Evolutionary conservation across 2,888 invertebrate species (phyloP).

Genomic region (Ormia ochracea): DNA sequence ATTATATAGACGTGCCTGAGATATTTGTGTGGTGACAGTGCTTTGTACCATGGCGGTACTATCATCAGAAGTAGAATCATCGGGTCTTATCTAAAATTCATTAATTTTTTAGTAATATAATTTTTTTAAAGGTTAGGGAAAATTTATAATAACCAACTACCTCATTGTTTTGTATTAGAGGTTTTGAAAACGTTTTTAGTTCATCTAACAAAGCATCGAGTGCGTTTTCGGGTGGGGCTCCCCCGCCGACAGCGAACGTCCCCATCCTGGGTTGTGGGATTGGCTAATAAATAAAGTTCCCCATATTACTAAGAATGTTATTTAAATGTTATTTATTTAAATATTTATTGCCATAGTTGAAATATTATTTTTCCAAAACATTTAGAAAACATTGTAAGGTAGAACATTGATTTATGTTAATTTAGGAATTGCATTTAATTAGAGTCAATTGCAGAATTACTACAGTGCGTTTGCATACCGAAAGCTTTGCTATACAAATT

Average conservation of each 20-base stretch:
- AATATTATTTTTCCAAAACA: slow-evolving; percentile 14
- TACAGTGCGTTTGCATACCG: slow-evolving; percentile 38
- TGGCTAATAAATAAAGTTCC: slow-evolving; percentile 76
- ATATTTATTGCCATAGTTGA: neutral
- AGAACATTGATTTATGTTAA: slow-evolving; percentile 32
- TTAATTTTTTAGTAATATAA: neutral
- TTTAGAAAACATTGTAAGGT: slow-evolving; percentile 45
- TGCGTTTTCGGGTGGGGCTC: slow-evolving; percentile 89
- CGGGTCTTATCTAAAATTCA: slow-evolving; percentile 72
- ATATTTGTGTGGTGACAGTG: slow-evolving; percentile 77
- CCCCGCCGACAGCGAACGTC: slow-evolving; percentile 80
- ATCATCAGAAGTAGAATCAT: slow-evolving; percentile 77
- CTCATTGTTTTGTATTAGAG: slow-evolving; percentile 77
- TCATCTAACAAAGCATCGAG: slow-evolving; percentile 98
- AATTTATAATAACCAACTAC: slow-evolving; percentile 63
- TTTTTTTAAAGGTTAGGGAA: neutral
- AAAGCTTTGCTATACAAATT: slow-evolving; percentile 37
- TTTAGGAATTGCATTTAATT: slow-evolving; percentile 1
- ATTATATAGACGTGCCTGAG: slow-evolving; percentile 75
- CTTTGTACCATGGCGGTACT: slow-evolving; percentile 76
- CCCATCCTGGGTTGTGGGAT: slow-evolving; percentile 81
- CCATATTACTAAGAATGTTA: neutral
- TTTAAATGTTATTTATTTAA: neutral
- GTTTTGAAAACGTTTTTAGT: slow-evolving; percentile 91
- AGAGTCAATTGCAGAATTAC: slow-evolving; percentile 36